Evolutionary conservation across 2,797 vertebrate species (phyloP), one percentile per base, ranked within the genome.

Genomic region (Alosa sapidissima): DNA sequence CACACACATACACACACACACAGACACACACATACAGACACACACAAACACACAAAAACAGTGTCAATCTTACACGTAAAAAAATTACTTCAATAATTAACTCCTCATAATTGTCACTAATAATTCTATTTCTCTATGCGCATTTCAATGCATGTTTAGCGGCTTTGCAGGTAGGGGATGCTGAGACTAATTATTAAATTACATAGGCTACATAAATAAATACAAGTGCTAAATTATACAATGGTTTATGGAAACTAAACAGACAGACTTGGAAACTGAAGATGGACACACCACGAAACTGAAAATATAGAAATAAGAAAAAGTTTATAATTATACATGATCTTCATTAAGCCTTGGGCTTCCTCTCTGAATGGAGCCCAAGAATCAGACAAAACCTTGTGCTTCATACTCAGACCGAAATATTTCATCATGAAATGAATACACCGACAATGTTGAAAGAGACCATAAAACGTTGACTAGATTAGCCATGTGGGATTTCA

Each of bases 31-130:
- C 28, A 28, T 1, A 28, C 28, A 28, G 28, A 28, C 28, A 28
- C 28, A 28, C 28, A 28, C 28, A 28, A 28, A 28, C 28, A 28
- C 28, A 28, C 28, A 28, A 28, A 28, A 28, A 28, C 28, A 28
- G 68, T 75, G 68, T 75, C 33, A 75, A 75, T 75, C 68, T 75
- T 41, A 41, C 68, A 75, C 68, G 28, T 41, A 13, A 75, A 72
- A 72, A 33, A 68, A 28, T 68, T 16, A 55, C 54, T 16, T 72
- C 24, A 75, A 75, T 75, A 75, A 75, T 75, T 0, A 75, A 75
- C 68, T 16, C 33, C 68, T 36, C 13, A 28, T 68, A 75, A 75
- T 75, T 75, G 68, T 14, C 68, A 75, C 68, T 14, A 75, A 41
- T 3, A 16, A 45, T 24, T 28, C 62, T 62, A n/a, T 14, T 58